Conservation (phyloP, 1,140 invertebrate genomes). For the Pinna nobilis region DNA sequence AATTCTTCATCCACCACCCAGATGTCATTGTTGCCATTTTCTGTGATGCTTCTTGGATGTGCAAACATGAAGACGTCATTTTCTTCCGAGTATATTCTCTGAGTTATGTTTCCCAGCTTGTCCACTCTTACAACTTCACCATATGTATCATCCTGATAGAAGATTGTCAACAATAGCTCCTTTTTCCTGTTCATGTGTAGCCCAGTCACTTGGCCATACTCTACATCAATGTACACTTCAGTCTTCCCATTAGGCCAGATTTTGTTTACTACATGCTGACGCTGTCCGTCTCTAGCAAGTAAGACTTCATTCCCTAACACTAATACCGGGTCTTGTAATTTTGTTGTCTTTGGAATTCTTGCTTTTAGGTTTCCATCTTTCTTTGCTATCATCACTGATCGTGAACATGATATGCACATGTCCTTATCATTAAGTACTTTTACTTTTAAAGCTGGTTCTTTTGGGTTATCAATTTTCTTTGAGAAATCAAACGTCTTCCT, state of each 20-base stretch:
- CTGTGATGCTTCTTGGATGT: neutral
- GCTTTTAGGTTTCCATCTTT: neutral
- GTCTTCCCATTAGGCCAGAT: neutral
- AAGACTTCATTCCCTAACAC: conserved; percentile 1
- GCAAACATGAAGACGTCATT: neutral
- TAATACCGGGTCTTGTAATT: neutral
- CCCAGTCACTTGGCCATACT: neutral
- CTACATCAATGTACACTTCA: neutral
- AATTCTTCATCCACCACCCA: conserved; percentile 2
- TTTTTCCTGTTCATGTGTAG: neutral
- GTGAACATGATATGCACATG: neutral
- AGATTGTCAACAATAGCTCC: neutral
- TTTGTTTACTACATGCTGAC: neutral
- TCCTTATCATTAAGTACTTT: conserved; percentile 1
- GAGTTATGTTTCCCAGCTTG: neutral
- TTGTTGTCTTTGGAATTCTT: neutral
- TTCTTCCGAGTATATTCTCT: conserved; percentile 1
- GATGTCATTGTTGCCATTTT: conserved; percentile 1
- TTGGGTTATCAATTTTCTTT: too few species aligned
- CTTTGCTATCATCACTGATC: neutral
- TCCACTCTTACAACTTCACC: conserved; percentile 5
- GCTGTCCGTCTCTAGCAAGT: neutral
- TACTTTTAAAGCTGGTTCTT: neutral
- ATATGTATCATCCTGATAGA: neutral
- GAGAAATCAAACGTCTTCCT: neutral